Base-by-base conservation (phyloP, 2,113 vertebrate genomes). In the Epinephelus fuscoguttatus region DNA sequence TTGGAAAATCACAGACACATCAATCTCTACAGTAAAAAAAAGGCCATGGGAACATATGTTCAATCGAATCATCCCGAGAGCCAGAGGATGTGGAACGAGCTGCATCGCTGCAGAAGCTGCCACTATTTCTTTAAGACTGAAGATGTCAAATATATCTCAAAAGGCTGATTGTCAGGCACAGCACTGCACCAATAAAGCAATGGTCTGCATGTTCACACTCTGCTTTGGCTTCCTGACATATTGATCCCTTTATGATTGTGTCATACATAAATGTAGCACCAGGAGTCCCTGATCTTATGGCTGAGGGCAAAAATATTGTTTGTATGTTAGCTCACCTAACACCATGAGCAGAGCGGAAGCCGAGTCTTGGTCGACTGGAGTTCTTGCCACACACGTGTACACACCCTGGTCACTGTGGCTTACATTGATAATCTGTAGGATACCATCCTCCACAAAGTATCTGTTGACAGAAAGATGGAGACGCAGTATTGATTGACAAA, bases 361-460 rank as follows among this genome's bases (percentile, higher is more conserved):
- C 0, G 60, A 23, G 14, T 92, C 90, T 0, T 88, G 75, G 72
- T 99, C 98, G 63, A 98, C 93, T 0, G 96, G 94, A 0, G 96
- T 99, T 27, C 86, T 95, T 2, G 94, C 98, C 75, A 94, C 85
- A 59, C 98, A 99, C 0, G 78, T 93, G 87, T 98, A 99, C 18
- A 92, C 37, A 0, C 97, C 98, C 84, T 97, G 94, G 73, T 99
- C 98, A 50, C 92, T 86, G 86, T 94, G 91, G 15, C 94, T 96
- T 40, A 98, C 95, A 0, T 97, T 97, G 82, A 93, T 63, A 33
- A 99, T 96, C 70, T 96, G 96, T 85, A 99, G 94, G 0, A 95
- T 93, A 1, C 96, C 94, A 2, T 95, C 95, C 40, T 97, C 96
- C 42, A 96, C 78, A 45, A 96, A 85, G 86, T 96, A 96, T 85